Base-by-base conservation (phyloP, 1,140 invertebrate species). In the Pemphigus obesinymphae region DNA sequence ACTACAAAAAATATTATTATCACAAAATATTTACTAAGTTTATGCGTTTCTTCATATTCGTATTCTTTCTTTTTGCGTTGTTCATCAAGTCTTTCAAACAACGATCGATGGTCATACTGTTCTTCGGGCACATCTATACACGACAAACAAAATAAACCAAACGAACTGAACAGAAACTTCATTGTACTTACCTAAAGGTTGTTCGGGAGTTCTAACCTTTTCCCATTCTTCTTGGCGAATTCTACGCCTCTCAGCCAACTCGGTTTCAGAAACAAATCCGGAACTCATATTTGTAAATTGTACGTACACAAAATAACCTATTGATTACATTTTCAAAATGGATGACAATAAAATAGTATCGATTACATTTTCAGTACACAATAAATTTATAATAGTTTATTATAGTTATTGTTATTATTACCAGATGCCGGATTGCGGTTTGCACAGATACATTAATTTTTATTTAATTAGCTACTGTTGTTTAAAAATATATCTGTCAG, bases 151-250 rank as follows among this genome's bases (percentile, higher is more conserved):
- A 2, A 40, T 11, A 10, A 58, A 58, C n/a, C 6, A 11, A 58
- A 43, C 13, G 6, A 26, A 31, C 20, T 34, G 45, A 15, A 2
- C 8, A 20, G 6, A 61, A 61, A 5, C 1, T 15, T 43, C 37
- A 43, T 8, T 23, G 13, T 23, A 83, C 85, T 87, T 89, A 96
- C 95, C 94, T 89, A 92, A 70, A n/a, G 96, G 95, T 86, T 98
- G 92, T 85, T 96, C 93, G 34, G 93, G 91, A 84, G 92, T 93
- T 84, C 96, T 88, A 1, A 97, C 95, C 89, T 93, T 94, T 84
- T 97, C 95, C 96, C 96, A 98, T 91, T 97, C 95, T 87, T 96
- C 94, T 86, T 98, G 96, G 17, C 96, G 89, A 58, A 90, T 87
- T 84, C 90, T 90, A 72, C 92, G 90, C 48, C 91, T 91, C 85